A percentile compares a stretch with the other conserved stretches of the same genome.
phyloP scores from a whole-genome alignment of 2,797 vertebrate species.

The Pangasius macronema region DNA sequence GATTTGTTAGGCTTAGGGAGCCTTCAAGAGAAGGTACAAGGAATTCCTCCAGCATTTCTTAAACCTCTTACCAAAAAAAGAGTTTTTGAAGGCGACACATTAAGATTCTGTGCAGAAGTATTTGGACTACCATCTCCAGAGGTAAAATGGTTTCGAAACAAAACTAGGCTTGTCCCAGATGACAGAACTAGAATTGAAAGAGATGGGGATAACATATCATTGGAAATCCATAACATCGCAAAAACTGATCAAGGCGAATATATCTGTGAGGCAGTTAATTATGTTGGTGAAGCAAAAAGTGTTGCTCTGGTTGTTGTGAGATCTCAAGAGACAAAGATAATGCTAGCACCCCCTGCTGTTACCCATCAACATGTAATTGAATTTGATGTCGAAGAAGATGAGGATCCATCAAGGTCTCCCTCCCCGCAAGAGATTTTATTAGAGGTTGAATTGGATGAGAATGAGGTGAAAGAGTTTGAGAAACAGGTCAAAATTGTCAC shows the following conservation, averaged over 20 bases:
- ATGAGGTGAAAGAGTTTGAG: conserved; percentile 95
- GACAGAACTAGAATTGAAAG: conserved; percentile 80
- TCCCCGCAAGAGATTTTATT: conserved; percentile 98
- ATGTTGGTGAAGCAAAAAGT: conserved; percentile 92
- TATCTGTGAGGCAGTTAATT: conserved; percentile 91
- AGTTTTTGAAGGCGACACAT: conserved; percentile 82
- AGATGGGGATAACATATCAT: conserved; percentile 80
- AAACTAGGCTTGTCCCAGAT: conserved; percentile 78
- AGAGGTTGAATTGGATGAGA: conserved; percentile 96
- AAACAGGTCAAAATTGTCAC: conserved; percentile 98
- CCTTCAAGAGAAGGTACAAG: conserved; percentile 86
- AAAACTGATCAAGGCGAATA: conserved; percentile 89
- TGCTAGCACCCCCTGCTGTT: conserved; percentile 87
- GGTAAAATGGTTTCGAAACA: conserved; percentile 93
- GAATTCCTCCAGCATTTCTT: conserved; percentile 93
- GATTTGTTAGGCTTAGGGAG: conserved; percentile 76
- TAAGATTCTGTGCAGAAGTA: conserved; percentile 86
- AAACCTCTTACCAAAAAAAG: conserved; percentile 85
- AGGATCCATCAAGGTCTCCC: conserved; percentile 87
- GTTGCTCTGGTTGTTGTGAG: conserved; percentile 84
- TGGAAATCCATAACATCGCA: conserved; percentile 80
- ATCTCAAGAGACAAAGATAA: conserved; percentile 79
- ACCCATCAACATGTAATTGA: conserved; percentile 97
- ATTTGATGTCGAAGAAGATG: conserved; percentile 87
- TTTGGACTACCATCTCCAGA: conserved; percentile 88